phyloP scores from a whole-genome alignment of 1,140 invertebrate species.

The Ips nitidus region DNA sequence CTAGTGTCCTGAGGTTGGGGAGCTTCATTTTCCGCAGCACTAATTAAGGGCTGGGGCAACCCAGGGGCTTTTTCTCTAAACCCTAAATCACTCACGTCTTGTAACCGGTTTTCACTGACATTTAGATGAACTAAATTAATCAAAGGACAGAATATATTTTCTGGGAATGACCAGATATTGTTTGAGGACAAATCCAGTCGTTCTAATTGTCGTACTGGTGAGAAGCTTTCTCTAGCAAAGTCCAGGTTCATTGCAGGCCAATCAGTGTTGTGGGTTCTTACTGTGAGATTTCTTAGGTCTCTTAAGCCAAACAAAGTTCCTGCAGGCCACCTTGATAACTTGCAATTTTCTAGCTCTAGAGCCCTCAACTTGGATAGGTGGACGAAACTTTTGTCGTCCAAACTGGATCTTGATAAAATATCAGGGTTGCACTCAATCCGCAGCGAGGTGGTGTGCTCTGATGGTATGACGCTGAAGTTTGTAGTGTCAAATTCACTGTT shows the following conservation, averaged over 20 bases:
- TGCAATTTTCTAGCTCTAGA: constrained; percentile 82
- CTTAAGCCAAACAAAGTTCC: constrained; percentile 72
- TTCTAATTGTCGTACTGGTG: constrained; percentile 70
- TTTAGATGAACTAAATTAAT: constrained; percentile 75
- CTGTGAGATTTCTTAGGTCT: constrained; percentile 77
- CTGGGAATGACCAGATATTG: constrained; percentile 85
- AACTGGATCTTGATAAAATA: constrained; percentile 69
- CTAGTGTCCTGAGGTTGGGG: constrained; percentile 52
- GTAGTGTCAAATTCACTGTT: constrained; percentile 83
- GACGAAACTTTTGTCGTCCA: constrained; percentile 76
- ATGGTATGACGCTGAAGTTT: constrained; percentile 83
- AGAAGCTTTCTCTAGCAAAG: constrained; percentile 72
- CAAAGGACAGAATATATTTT: constrained; percentile 80
- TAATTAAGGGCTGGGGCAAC: constrained; percentile 63
- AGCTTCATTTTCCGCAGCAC: constrained; percentile 56
- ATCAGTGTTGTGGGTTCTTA: constrained; percentile 76
- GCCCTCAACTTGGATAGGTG: constrained; percentile 76
- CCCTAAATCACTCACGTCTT: constrained; percentile 79
- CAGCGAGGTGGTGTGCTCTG: constrained; percentile 78
- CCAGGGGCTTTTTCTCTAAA: constrained; percentile 63
- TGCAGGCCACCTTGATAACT: constrained; percentile 74
- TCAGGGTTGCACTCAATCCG: constrained; percentile 76
- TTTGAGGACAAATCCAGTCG: constrained; percentile 84
- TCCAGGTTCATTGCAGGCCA: constrained; percentile 78
- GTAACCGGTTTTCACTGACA: constrained; percentile 80